These are phyloP conservation scores for Pinna nobilis DNA, from an alignment of 1,140 invertebrate genomes.

Conservation along the genomic window DNA sequence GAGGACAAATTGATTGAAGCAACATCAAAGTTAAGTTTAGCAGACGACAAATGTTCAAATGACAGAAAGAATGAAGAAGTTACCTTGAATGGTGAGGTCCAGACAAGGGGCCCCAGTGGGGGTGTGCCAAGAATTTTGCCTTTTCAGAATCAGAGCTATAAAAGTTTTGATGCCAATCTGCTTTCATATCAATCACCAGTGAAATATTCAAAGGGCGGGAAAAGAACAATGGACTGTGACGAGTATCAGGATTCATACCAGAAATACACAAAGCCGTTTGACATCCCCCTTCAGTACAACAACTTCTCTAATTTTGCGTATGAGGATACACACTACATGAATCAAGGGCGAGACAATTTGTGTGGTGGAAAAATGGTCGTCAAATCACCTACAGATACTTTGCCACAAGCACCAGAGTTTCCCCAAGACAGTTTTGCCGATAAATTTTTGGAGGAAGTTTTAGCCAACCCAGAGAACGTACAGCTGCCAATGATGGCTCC, in stretches of 20 bases:
- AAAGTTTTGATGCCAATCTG: background rate
- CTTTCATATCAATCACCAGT: background rate
- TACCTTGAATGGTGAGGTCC: background rate
- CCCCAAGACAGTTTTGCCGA: too few species aligned
- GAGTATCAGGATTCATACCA: conserved; percentile 13
- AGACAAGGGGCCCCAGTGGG: conserved; percentile 1
- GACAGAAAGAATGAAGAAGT: background rate
- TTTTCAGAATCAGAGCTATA: background rate
- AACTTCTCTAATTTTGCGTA: conserved; percentile 5
- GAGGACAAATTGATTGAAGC: conserved; percentile 5
- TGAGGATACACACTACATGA: background rate
- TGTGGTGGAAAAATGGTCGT: too few species aligned
- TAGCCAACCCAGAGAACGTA: conserved; percentile 6
- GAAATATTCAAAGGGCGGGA: background rate
- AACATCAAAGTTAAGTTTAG: background rate
- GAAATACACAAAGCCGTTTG: background rate
- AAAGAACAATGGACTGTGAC: conserved; percentile 16
- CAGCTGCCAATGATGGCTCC: too few species aligned
- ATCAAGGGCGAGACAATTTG: too few species aligned
- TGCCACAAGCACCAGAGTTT: too few species aligned
- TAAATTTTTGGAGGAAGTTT: conserved; percentile 3
- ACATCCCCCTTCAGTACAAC: background rate
- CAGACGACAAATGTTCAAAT: background rate
- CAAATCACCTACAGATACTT: too few species aligned
- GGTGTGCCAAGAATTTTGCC: background rate